Base-by-base conservation (phyloP, 2,113 vertebrate species). In the Gila orcuttii region DNA sequence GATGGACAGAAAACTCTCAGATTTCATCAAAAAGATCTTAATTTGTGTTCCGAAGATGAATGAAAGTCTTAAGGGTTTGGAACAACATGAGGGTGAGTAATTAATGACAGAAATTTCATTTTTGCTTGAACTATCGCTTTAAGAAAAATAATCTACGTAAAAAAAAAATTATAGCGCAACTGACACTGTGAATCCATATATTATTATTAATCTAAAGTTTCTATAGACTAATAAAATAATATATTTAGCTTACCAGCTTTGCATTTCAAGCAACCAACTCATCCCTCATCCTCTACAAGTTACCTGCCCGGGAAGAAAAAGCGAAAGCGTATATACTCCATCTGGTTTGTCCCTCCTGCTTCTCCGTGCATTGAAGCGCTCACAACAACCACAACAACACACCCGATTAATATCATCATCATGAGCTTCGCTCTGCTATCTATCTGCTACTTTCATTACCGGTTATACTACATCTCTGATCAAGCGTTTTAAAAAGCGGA, bases 351-450 rank as follows among this genome's bases (percentile, higher is more conserved):
- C 86, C 87, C 85, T 68, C 6, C 6, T 17, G 45, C 0, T 28
- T 8, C 9, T 19, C 89, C 85, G 87, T 89, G 23, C 7, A 50
- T 12, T 3, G 42, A 57, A 79, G 68, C 64, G 39, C 28, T 80
- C 66, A 42, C 82, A 78, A 77, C 47, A 84, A 74, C 36, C 86
- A 64, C 25, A 87, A 83, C 82, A 84, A 55, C 82, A 52, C 36
- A 28, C 17, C 28, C 25, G 68, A 79, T 79, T 79, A 66, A 13
- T 19, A 45, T 33, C 50, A 4, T 69, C 77, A 82, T 47, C 12
- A 28, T 25, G 6, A 62, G 47, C 33, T 19, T 60, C 55, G 52
- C 25, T 85, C 31, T 52, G 57, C 83, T 47, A 57, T 33, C 42
- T 59, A 6, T 59, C 8, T 50, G 6, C 15, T 28, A 6, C n/a